These are phyloP conservation scores for Melangyna quadrimaculata DNA, from an alignment of 2,888 invertebrate genomes.

Conservation along the genomic window DNA sequence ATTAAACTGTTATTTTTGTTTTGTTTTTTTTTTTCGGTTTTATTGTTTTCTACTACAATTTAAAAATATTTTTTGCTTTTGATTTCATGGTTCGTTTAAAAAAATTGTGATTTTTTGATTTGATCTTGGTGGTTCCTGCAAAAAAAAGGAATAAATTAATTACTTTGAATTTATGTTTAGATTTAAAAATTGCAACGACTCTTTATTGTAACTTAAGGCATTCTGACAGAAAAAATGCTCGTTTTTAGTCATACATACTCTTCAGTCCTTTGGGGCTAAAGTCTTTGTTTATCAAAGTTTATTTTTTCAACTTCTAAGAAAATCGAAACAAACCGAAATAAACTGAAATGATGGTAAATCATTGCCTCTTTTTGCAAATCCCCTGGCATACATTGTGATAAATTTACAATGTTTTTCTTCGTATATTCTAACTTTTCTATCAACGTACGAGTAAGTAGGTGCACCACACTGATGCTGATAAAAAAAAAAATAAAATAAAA, in stretches of 20 bases:
- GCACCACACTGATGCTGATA: background rate
- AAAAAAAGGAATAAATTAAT: background rate
- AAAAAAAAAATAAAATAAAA: too few relatives aligned
- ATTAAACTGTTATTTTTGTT: slow-evolving; percentile 34
- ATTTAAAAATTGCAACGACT: slow-evolving; percentile 19
- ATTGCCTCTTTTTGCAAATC: background rate
- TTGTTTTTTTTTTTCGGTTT: slow-evolving; percentile 20
- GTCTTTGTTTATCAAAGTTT: background rate
- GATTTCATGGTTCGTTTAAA: slow-evolving; percentile 26
- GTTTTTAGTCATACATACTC: background rate
- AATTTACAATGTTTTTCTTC: background rate
- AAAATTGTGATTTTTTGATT: background rate
- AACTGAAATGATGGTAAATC: background rate
- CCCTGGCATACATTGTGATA: background rate
- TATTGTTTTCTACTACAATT: slow-evolving; percentile 27
- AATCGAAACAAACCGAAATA: background rate
- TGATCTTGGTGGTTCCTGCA: background rate
- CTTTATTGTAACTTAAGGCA: background rate
- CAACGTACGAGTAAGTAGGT: background rate
- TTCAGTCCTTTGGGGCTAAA: background rate
- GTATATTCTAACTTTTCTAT: background rate
- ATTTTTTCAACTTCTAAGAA: background rate
- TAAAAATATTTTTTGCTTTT: slow-evolving; percentile 37
- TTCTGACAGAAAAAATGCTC: background rate
- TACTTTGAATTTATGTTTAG: background rate